phyloP scores from a whole-genome alignment of 1,140 invertebrate species.

The Druon quercuslanigerum region DNA sequence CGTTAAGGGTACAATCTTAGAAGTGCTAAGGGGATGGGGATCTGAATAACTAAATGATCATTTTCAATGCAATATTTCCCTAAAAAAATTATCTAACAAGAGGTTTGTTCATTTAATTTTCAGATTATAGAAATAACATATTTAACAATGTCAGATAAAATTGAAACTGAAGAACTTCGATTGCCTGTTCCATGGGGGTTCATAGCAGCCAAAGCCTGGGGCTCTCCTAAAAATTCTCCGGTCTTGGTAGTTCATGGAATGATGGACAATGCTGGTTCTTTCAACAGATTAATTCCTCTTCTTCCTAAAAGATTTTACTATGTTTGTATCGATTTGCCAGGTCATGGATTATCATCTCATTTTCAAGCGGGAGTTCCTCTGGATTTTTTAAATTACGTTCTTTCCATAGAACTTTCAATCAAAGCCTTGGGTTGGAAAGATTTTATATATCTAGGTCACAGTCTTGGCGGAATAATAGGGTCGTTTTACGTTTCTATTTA shows the following conservation, averaged over 20 bases:
- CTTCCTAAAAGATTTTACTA: slow-evolving; percentile 78
- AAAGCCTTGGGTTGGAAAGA: slow-evolving; percentile 78
- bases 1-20: too few species aligned
- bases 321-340: slow-evolving; percentile 81
- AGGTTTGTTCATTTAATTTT: too few species aligned
- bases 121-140: background rate
- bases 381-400: slow-evolving; percentile 71
- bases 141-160: background rate
- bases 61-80: too few species aligned
- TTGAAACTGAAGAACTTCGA: slow-evolving; percentile 40
- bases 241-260: slow-evolving; percentile 81
- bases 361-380: slow-evolving; percentile 76
- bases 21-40: too few species aligned
- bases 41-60: too few species aligned
- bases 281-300: slow-evolving; percentile 79
- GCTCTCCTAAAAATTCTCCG: slow-evolving; percentile 72
- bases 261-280: slow-evolving; percentile 81
- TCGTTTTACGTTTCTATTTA: slow-evolving; percentile 72
- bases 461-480: slow-evolving; percentile 76
- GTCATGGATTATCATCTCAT: slow-evolving; percentile 82
- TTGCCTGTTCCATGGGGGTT: slow-evolving; percentile 65
- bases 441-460: slow-evolving; percentile 79
- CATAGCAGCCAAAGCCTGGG: slow-evolving; percentile 80
- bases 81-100: too few species aligned
- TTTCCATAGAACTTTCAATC: slow-evolving; percentile 75